Conservation (phyloP, 2,888 invertebrate species). For the Andrena camellia region DNA sequence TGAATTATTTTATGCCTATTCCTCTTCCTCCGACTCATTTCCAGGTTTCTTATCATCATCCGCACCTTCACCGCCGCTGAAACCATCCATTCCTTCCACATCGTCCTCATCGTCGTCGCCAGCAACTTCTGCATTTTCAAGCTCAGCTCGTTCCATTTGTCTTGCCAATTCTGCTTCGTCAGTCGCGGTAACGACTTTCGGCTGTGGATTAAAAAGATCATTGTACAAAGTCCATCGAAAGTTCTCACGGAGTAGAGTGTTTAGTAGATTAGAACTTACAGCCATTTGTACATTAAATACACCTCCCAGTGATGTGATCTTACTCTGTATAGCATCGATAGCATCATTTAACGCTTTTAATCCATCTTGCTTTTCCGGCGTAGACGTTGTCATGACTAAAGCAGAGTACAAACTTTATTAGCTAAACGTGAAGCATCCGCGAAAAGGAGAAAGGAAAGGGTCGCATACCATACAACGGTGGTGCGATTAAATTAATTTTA, state of each 20-base stretch:
- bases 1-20: slow-evolving; percentile 67
- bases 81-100: slow-evolving; percentile 88
- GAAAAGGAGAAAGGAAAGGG: not conserved
- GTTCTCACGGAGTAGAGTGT: not conserved
- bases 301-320: slow-evolving; percentile 94
- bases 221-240: not conserved
- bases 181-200: slow-evolving; percentile 98
- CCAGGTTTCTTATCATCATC: slow-evolving; percentile 78
- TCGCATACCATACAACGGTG: slow-evolving; percentile 95
- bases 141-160: slow-evolving; percentile 97
- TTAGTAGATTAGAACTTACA: slow-evolving; percentile 86
- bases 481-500: slow-evolving; percentile 99
- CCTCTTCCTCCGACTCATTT: slow-evolving; percentile 80
- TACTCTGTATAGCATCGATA: slow-evolving; percentile 93
- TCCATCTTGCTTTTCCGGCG: slow-evolving; percentile 97
- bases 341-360: slow-evolving; percentile 95
- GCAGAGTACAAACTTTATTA: not conserved
- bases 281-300: slow-evolving; percentile 98
- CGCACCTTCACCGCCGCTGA: slow-evolving; percentile 85
- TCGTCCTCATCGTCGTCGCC: slow-evolving; percentile 96
- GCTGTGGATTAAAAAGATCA: slow-evolving; percentile 86
- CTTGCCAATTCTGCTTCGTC: slow-evolving; percentile 98
- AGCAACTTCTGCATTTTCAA: slow-evolving; percentile 97
- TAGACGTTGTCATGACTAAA: slow-evolving; percentile 98
- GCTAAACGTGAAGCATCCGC: not conserved